Evolutionary conservation across 2,888 invertebrate species (phyloP), one percentile per base, ranked within the genome.

Genomic region (Fragum whitleyi): DNA sequence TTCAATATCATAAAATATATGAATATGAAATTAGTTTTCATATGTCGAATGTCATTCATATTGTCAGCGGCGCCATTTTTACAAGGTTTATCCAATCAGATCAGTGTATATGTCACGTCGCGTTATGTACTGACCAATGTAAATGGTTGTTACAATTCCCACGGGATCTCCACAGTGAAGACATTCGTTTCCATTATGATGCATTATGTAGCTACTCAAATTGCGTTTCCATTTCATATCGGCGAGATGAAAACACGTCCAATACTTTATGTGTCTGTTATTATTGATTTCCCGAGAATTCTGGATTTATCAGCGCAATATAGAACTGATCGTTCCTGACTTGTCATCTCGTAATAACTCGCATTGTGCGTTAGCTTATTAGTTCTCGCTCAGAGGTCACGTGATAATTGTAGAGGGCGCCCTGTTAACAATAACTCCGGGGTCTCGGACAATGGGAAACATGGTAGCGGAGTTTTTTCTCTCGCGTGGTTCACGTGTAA

Each of bases 161-260:
- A 55, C 59, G 75, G 42, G 74, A 39, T 7, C 11, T 65, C 65
- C 42, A 6, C 65, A 65, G 28, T 42, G 65, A 42, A 39, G 65
- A 36, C 42, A 65, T 65, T 42, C 42, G 36, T 26, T 42, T 65
- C 65, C 65, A 65, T 42, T 65, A 65, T 65, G 42, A 65, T 65
- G 23, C 65, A 21, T 55, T 67, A 67, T 28, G 14, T 16, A 77
- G 61, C 69, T 32, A 61, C 70, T 74, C 68, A 74, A 74, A 78
- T 74, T 61, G 77, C 79, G 69, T 79, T 74, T 79, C 79, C 77
- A 70, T 77, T 79, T 79, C 82, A 83, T 83, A 79, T 65, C 36
- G 57, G 57, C 42, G 73, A 39, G 74, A 39, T 59, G 75, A 72
- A 42, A 65, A 65, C 65, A 74, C 73, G 74, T 51, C 79, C 79